Percentiles rank a stretch among this genome's conserved stretches.
These are phyloP conservation scores for Botia kubotai DNA, from an alignment of 2,797 vertebrate species.

Conservation along the genomic window DNA sequence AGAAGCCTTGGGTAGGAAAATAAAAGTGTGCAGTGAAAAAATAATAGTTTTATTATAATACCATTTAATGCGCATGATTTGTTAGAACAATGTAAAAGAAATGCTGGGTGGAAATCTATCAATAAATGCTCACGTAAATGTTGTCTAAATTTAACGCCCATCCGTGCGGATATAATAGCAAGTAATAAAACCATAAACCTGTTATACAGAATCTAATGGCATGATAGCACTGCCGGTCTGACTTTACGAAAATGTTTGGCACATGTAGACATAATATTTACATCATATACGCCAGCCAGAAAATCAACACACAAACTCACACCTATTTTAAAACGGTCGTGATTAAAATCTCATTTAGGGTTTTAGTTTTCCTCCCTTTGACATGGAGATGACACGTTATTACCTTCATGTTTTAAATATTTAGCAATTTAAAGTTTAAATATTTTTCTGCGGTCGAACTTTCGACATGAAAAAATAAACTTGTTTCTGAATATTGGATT, in stretches of 20 bases:
- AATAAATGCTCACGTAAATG: neutral
- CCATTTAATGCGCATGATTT: neutral
- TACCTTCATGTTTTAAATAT: neutral
- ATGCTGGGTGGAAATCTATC: neutral
- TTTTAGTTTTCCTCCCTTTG: neutral
- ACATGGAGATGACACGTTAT: no score
- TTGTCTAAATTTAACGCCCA: neutral
- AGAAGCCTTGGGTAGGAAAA: neutral
- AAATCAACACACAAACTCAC: neutral
- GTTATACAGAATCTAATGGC: neutral
- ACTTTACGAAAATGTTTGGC: slow-evolving; percentile 11
- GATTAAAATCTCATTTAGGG: neutral
- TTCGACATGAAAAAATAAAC: neutral
- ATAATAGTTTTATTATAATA: neutral
- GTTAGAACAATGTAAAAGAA: neutral
- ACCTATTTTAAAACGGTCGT: neutral
- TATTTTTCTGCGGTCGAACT: neutral
- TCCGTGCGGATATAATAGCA: neutral
- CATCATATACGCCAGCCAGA: neutral
- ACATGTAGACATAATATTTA: slow-evolving; percentile 8
- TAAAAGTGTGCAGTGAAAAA: neutral
- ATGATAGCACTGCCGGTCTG: neutral
- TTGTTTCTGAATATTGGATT: neutral
- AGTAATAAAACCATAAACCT: slow-evolving; percentile 19
- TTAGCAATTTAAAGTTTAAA: neutral